A percentile compares a stretch with the other conserved stretches of the same genome.
phyloP scores from a whole-genome alignment of 2,113 vertebrate species.

The Hypomesus transpacificus region DNA sequence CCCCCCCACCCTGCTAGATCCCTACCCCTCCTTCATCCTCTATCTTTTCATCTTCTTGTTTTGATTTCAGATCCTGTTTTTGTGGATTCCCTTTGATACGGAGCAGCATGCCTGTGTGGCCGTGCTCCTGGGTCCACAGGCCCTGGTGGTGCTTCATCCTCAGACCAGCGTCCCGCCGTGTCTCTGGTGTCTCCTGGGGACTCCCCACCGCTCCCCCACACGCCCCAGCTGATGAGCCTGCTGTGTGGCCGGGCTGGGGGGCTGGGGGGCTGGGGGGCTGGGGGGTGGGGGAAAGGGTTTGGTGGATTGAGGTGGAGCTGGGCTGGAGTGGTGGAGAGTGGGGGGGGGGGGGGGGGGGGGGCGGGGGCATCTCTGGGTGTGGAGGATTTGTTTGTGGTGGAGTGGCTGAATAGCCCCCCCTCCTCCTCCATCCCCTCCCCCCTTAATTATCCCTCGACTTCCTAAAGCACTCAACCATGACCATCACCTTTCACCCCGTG shows the following conservation, averaged over 20 bases:
- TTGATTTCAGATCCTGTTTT: too few relatives aligned
- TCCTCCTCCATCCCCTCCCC: slow-evolving; percentile 14
- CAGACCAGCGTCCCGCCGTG: not conserved
- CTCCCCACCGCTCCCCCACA: slow-evolving; percentile 16
- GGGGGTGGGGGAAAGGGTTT: too few relatives aligned
- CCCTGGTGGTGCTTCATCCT: not conserved
- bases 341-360: slow-evolving; percentile 12
- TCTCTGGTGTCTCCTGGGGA: slow-evolving; percentile 1
- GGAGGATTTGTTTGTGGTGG: slow-evolving; percentile 70
- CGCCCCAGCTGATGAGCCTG: slow-evolving; percentile 53
- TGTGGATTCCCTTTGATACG: too few relatives aligned
- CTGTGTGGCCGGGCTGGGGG: too few relatives aligned
- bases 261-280: too few relatives aligned
- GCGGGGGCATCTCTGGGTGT: slow-evolving; percentile 31
- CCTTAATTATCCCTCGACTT: slow-evolving; percentile 73
- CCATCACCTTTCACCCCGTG: slow-evolving; percentile 72
- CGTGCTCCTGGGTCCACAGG: not conserved
- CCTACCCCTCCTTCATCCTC: too few relatives aligned
- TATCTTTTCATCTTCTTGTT: too few relatives aligned
- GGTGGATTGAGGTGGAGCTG: too few relatives aligned
- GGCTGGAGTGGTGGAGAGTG: slow-evolving; percentile 39
- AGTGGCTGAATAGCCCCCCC: slow-evolving; percentile 57
- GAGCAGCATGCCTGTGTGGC: not conserved
- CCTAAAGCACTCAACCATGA: slow-evolving; percentile 77
- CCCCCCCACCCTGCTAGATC: too few relatives aligned